Conservation (phyloP, 64 coral and sea anemone species). For the Platygyra sinensis region DNA sequence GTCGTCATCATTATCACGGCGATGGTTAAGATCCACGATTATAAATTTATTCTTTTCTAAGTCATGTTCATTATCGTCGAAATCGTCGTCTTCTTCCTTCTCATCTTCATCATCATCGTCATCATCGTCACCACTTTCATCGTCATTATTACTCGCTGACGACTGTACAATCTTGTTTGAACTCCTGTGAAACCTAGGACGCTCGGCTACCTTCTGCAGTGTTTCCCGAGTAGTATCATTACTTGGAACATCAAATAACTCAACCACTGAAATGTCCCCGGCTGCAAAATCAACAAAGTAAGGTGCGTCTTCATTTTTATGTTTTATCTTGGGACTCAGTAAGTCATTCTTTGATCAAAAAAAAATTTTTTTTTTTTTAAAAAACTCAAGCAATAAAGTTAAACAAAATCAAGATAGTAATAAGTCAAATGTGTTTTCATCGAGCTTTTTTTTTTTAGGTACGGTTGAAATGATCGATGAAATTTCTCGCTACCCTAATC, state of each 20-base stretch:
- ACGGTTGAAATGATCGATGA: too few relatives aligned
- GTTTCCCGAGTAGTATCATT: background rate
- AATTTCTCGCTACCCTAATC: too few relatives aligned
- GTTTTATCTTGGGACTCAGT: background rate
- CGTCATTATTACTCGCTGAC: background rate
- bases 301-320: background rate
- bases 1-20: background rate
- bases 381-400: background rate
- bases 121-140: background rate
- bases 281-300: background rate
- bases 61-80: background rate
- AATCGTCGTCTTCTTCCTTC: background rate
- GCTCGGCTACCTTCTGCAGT: background rate
- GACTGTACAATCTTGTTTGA: background rate
- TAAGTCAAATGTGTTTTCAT: too few relatives aligned
- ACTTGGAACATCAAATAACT: background rate
- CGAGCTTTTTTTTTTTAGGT: too few relatives aligned
- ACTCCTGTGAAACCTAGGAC: background rate
- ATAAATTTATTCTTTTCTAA: background rate
- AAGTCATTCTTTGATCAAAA: background rate
- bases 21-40: background rate
- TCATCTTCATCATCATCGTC: background rate
- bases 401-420: too few relatives aligned
- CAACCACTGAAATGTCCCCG: background rate
- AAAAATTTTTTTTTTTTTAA: too few relatives aligned